Evolutionary conservation across 1,140 invertebrate genomes (phyloP), one percentile per base, ranked within the genome.

Genomic region (Tetragonula clypearis): DNA sequence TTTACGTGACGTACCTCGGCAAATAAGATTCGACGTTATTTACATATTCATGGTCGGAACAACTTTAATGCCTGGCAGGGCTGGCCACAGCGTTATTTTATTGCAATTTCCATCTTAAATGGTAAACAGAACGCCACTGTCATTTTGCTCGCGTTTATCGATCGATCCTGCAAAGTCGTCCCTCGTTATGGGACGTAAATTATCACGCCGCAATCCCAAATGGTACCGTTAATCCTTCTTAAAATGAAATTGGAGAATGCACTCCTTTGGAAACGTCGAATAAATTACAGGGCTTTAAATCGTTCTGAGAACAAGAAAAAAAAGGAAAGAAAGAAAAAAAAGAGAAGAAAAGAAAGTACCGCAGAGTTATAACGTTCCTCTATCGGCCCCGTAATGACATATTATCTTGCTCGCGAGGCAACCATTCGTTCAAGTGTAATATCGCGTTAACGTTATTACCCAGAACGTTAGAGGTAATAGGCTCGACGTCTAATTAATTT

Each of bases 151-250:
- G 23, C 65, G 23, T 30, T 35, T 30, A 83, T 85, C 79, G 84
- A 85, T 69, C 84, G 26, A 15, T 19, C 17, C 30, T 21, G 56
- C 73, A 71, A 74, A 84, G 76, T 79, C 82, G 66, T 19, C 15
- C 21, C 62, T 83, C 82, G 30, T 65, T 82, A 77, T 68, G 60
- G 79, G 60, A 86, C 58, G 79, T 89, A 81, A 89, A 90, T 89
- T 87, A 90, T 87, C 76, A 58, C 62, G 60, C 53, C 62, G 71
- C 79, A 87, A 85, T 87, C 76, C 75, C 81, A 69, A 84, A 84
- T 71, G 81, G 82, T 82, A 66, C 60, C 79, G 82, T 89, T 89
- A 87, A 89, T 89, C 71, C 82, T 81, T 73, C 85, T 86, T 87
- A 89, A 53, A 86, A 82, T 60, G 78, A 81, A 84, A 84, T 89